Evolutionary conservation across 1,140 invertebrate species (phyloP), one percentile per base, ranked within the genome.

Genomic region (Papilio machaon): DNA sequence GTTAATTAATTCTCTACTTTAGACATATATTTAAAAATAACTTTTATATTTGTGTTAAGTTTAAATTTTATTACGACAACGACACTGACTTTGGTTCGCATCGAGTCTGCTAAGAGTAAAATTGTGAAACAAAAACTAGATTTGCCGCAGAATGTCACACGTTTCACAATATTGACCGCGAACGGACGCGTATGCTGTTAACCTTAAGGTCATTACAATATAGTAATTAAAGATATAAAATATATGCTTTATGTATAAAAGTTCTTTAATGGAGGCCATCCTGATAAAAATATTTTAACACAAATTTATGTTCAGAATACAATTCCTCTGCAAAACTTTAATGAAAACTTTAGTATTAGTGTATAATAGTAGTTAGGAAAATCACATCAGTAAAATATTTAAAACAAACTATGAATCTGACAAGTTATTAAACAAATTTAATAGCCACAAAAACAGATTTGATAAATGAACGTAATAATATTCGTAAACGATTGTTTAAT

Each of bases 101-200:
- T 52, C 47, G 19, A 76, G 47, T 11, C 47, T 76, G 74, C 19
- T 23, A 17, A 52, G 19, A 76, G 47, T 54, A 76, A 52, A 76
- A 76, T 76, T 76, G 74, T 76, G 74, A 30, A 76, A 76, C 46
- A 15, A 30, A 76, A 76, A 76, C 74, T 52, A 30, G 74, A 47
- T 76, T 76, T 76, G 74, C n/a, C 46, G 19, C 46, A 76, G 74
- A 76, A 76, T 76, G 46, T 76, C 74, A 49, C 47, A 54, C 15
- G 13, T 76, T 76, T 52, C 74, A 23, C 47, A 76, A 76, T 13
- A 13, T 23, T 47, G 47, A 35, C 47, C 43, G 23, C 74, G 74
- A 76, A 46, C 38, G 73, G 7, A 6, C 54, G 8, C 64, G 64
- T 35, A 70, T 47, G 38, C 73, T 47, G 74, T 52, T 47, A 75